Conservation (phyloP, 2,888 invertebrate genomes). For the Melikaiella ostensackeni region DNA sequence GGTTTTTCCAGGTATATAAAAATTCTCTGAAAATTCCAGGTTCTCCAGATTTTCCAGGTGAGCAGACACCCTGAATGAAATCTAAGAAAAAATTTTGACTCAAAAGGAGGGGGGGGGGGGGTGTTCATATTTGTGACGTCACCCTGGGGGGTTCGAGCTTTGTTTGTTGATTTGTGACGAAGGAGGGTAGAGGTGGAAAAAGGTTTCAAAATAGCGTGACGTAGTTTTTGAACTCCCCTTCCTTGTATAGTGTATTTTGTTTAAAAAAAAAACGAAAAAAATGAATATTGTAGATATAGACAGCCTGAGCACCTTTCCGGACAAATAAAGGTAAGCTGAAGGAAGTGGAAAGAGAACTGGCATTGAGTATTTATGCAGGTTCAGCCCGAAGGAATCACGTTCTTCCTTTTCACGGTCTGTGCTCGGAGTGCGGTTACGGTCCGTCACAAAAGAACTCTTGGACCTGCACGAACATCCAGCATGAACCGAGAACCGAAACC, state of each 20-base stretch:
- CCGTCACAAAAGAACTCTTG: constrained; percentile 28
- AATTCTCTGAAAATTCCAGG: no score
- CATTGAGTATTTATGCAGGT: constrained; percentile 38
- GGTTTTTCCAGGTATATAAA: no score
- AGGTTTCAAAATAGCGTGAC: no score
- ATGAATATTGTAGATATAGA: not conserved
- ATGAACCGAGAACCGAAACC: constrained; percentile 8
- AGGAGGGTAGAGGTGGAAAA: no score
- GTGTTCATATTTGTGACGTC: no score
- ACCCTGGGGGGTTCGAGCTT: no score
- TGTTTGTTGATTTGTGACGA: no score
- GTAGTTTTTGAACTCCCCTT: no score
- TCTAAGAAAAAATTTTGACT: no score
- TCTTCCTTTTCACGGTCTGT: constrained; percentile 36
- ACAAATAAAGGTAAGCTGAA: constrained; percentile 19
- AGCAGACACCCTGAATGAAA: no score
- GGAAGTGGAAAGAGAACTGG: constrained; percentile 23
- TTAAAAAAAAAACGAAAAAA: not conserved
- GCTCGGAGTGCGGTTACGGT: constrained; percentile 33
- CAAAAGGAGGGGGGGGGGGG: no score
- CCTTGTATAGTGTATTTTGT: not conserved
- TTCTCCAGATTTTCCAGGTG: no score
- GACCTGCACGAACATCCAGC: constrained; percentile 28
- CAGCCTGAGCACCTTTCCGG: not conserved
- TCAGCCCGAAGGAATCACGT: constrained; percentile 37